A percentile compares a stretch with the other conserved stretches of the same genome.
phyloP scores from a whole-genome alignment of 2,113 vertebrate species.

The Ophiodon elongatus region DNA sequence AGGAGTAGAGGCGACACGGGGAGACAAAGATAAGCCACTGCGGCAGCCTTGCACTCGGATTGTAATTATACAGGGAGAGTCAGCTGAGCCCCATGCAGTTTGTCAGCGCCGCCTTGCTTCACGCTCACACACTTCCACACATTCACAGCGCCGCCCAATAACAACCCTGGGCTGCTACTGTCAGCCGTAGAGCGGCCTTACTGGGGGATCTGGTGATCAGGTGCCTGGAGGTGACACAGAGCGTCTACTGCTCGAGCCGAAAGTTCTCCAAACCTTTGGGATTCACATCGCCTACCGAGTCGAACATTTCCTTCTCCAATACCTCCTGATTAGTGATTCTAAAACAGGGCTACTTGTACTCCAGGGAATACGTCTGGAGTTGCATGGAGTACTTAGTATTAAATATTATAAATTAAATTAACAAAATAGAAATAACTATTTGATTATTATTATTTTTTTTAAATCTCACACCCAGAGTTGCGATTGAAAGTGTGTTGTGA shows the following conservation, averaged over 20 bases:
- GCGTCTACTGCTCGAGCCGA: slow-evolving; percentile 4
- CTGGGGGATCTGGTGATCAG: not conserved
- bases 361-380: not conserved
- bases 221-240: slow-evolving; percentile 8
- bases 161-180: slow-evolving; percentile 40
- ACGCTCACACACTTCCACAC: slow-evolving; percentile 48
- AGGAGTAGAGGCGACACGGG: slow-evolving; percentile 58
- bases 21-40: slow-evolving; percentile 64
- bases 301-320: not conserved
- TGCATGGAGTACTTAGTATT: not conserved
- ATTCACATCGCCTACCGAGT: slow-evolving; percentile 4
- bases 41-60: slow-evolving; percentile 46
- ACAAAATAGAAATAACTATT: not conserved
- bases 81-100: slow-evolving; percentile 58
- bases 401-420: too few relatives aligned
- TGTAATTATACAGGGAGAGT: slow-evolving; percentile 70
- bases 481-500: too few relatives aligned
- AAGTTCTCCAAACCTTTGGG: slow-evolving; percentile 4
- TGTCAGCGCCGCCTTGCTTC: slow-evolving; percentile 51
- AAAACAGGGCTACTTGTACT: not conserved
- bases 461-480: too few relatives aligned
- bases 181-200: slow-evolving; percentile 29
- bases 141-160: slow-evolving; percentile 27
- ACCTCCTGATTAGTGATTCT: not conserved
- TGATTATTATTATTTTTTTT: too few relatives aligned